phyloP scores from a whole-genome alignment of 37 sponge, comb jelly and placozoan genomes.

The Trichoplax adhaerens region DNA sequence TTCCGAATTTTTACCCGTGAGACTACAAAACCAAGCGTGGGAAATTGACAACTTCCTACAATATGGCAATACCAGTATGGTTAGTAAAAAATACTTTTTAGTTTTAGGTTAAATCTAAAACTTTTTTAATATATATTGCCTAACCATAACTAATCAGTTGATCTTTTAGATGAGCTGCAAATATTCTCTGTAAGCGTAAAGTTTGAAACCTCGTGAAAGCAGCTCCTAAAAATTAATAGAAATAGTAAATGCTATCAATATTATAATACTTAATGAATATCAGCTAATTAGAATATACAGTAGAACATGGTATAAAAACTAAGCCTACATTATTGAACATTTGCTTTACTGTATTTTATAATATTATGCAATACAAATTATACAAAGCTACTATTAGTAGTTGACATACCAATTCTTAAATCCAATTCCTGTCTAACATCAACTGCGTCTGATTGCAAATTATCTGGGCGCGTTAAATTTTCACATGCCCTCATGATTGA shows the following conservation, averaged over 20 bases:
- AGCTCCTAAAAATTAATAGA: conserved; percentile 31
- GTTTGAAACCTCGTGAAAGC: conserved; percentile 98
- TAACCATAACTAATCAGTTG: conserved; percentile 84
- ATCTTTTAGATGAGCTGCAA: conserved; percentile 48
- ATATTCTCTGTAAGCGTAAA: conserved; percentile 40
- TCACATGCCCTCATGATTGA: conserved; percentile 65
- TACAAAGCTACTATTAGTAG: no score
- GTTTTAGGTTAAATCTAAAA: background rate
- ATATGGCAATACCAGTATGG: no score
- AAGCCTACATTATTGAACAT: no score
- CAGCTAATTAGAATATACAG: no score
- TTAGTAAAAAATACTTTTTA: conserved; percentile 7
- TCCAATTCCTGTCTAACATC: conserved; percentile 84
- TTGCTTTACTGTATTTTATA: no score
- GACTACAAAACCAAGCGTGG: conserved; percentile 99
- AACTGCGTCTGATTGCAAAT: conserved; percentile 54
- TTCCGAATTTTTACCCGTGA: conserved; percentile 5
- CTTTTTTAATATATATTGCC: background rate
- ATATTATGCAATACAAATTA: no score
- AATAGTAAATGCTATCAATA: background rate
- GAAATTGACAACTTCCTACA: conserved; percentile 67
- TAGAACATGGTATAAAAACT: no score
- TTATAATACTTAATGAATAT: no score
- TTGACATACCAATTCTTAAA: conserved; percentile 61
- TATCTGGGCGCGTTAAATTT: conserved; percentile 38